Evolutionary conservation across 1,140 invertebrate genomes (phyloP).

Genomic region (Tetramorium alpestre): DNA sequence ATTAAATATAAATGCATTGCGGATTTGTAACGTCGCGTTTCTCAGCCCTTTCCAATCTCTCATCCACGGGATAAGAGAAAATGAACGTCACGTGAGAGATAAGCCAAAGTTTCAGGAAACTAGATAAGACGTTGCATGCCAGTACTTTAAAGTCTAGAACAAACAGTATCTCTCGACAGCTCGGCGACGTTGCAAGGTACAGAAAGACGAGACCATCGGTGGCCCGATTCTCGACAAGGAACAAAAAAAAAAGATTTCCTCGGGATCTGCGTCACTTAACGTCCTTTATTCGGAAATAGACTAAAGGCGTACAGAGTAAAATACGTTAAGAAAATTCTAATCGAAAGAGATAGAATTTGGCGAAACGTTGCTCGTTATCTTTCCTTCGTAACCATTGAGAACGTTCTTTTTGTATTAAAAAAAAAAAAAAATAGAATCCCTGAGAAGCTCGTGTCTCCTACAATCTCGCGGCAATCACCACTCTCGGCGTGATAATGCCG

Average conservation of each 20-base stretch:
- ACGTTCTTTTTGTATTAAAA: not conserved
- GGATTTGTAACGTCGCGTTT: not conserved
- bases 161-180: constrained; percentile 16
- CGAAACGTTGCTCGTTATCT: not conserved
- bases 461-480: not conserved
- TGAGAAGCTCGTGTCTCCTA: not conserved
- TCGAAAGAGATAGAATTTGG: not conserved
- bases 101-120: constrained; percentile 24
- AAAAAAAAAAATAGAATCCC: not conserved
- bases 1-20: not conserved
- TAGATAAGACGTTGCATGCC: constrained; percentile 15
- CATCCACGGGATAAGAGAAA: constrained; percentile 1
- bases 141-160: constrained; percentile 18
- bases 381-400: not conserved
- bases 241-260: constrained; percentile 10
- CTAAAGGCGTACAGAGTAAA: not conserved
- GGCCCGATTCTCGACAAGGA: not conserved
- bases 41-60: not conserved
- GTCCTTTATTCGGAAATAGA: not conserved
- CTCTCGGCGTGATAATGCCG: constrained; percentile 10
- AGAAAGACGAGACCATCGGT: not conserved
- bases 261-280: not conserved
- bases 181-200: not conserved
- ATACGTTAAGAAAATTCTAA: not conserved
- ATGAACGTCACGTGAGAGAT: constrained; percentile 18